Percentiles rank a stretch among this genome's conserved stretches.
Evolutionary conservation across 92 coral and sea anemone genomes (phyloP).

Genomic region (Bergia puertoricense): DNA sequence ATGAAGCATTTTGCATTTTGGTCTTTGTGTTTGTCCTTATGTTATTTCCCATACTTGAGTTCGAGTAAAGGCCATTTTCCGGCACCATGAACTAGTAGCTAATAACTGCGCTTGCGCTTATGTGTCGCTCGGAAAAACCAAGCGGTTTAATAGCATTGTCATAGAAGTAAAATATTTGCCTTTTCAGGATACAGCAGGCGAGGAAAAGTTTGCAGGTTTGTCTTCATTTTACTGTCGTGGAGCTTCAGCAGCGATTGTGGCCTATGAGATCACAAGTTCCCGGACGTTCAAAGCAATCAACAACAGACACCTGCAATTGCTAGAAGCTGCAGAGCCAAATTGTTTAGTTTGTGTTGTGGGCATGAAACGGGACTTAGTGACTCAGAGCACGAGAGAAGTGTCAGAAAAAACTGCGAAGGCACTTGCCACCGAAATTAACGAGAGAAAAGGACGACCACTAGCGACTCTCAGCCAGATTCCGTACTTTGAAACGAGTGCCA

Average conservation of each 20-base stretch:
- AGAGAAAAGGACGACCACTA: conserved; percentile 59
- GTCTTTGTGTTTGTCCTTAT: too few relatives aligned
- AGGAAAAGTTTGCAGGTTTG: conserved; percentile 88
- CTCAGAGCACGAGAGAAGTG: conserved; percentile 57
- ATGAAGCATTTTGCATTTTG: too few relatives aligned
- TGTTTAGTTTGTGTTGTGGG: conserved; percentile 91
- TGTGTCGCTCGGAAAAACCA: not conserved
- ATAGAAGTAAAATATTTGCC: not conserved
- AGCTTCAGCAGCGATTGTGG: conserved; percentile 96
- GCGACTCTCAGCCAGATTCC: conserved; percentile 62
- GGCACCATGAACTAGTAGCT: too few relatives aligned
- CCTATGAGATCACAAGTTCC: conserved; percentile 78
- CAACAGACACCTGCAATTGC: conserved; percentile 83
- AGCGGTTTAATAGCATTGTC: not conserved
- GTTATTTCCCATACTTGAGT: too few relatives aligned
- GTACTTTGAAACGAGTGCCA: conserved; percentile 94
- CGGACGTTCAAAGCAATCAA: conserved; percentile 66
- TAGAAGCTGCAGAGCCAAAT: conserved; percentile 86
- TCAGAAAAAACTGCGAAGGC: conserved; percentile 64
- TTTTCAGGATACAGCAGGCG: conserved; percentile 96
- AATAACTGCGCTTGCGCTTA: too few relatives aligned
- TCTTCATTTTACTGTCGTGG: conserved; percentile 98
- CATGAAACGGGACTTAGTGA: conserved; percentile 82
- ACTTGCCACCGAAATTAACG: conserved; percentile 79
- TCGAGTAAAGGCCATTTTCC: too few relatives aligned